Base-by-base conservation (phyloP, 2,113 vertebrate species). In the Jaculus jaculus region DNA sequence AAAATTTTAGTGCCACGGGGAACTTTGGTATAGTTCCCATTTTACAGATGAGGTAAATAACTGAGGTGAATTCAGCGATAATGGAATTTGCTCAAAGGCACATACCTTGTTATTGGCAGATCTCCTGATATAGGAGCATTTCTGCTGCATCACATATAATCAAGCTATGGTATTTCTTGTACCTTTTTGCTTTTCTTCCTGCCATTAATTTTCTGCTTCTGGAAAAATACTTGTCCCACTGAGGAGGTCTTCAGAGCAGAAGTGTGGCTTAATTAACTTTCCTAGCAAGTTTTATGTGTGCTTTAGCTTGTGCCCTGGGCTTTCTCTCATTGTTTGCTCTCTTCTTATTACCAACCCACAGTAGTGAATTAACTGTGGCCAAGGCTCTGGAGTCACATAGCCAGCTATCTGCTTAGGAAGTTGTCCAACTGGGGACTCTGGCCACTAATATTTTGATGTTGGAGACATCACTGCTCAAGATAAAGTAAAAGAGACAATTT, bases 1-100 rank as follows among this genome's bases (percentile, higher is more conserved):
- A 89, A 37, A 90, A 86, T 89, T 94, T 82, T 72, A 72, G 47
- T 94, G 89, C 89, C 73, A 93, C 88, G 86, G 42, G 87, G 72
- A 96, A 92, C 68, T 84, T 93, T 95, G 86, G 54, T 83, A 81
- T 84, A 84, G 58, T 91, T 97, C 80, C 84, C 92, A 94, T 87
- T 94, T 94, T 95, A 82, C 39, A 95, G 84, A 95, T 87, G 66
- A 89, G n/a, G 15, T 89, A 80, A 66, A 89, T 87, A 92, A 92
- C 68, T 91, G 86, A 94, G n/a, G 15, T 91, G 63, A 91, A 92
- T 89, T 91, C 75, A 74, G 74, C 88, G 79, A 72, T 81, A 88
- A 96, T 90, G 47, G 23, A 87, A 37, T 89, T 89, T 91, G 75
- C 72, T 89, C 68, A 91, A 90, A 92, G 20, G 79, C 69, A 89